Base-by-base conservation (phyloP, 2,113 vertebrate species). In the Typhlomys cinereus region DNA sequence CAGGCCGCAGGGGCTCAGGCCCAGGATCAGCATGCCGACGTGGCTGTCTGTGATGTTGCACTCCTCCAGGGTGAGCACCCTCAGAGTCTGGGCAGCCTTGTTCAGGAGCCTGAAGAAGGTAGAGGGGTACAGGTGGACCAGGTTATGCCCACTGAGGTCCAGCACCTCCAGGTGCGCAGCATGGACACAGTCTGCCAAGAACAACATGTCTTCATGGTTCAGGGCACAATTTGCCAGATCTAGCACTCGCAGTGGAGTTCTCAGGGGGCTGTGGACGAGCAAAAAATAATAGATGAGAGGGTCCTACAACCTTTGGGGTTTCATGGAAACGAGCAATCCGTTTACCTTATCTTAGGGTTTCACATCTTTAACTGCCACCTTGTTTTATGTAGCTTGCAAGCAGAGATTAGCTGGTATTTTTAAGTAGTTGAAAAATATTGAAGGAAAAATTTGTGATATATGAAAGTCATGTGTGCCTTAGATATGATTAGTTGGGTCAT, bases 191-290 rank as follows among this genome's bases (percentile, higher is more conserved):
- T 98, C 99, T 69, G 99, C 98, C 96, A 99, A 95, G 96, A 99
- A 99, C 2, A 98, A 98, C 99, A 99, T 99, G 96, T 99, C 99
- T 17, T 97, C 92, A 1, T 98, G 97, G 91, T 97, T 99, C 96
- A 99, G 96, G 70, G 95, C 96, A 87, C 99, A 99, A 97, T 99
- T 99, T 71, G 99, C 98, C 97, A 99, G 96, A 94, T 99, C 99
- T 96, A 99, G 91, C 25, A 93, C 95, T 97, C 98, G 98, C 93
- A 99, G 96, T 0, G 99, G 99, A 7, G 98, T 99, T 95, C 96
- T 97, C 25, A 99, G 97, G 31, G 99, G 98, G 94, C 99, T 99
- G 97, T 27, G 94, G 81, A 80, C 69, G 86, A 95, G 92, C 95
- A 95, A 96, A 81, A 89, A 66, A 85, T 34, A 41, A 34, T 36